Evolutionary conservation across 2,888 invertebrate species (phyloP), one percentile per base, ranked within the genome.

Genomic region (Rhagonycha fulva): DNA sequence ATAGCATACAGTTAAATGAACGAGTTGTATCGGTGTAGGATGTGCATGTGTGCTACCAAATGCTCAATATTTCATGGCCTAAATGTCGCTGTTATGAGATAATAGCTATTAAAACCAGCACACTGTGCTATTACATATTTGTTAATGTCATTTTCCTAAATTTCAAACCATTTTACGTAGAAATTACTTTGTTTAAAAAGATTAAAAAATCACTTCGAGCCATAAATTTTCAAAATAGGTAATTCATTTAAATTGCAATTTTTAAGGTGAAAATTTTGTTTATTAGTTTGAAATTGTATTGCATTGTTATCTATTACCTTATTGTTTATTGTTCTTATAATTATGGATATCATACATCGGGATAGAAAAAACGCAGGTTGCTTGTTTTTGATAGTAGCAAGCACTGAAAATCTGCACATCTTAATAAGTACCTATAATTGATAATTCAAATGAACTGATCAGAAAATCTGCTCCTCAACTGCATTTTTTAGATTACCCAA

Each of bases 31-130:
- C 83, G 82, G 81, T 79, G 82, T 80, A 82, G 83, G 78, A 78
- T 80, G 83, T 84, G 84, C 84, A 83, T 84, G 83, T 84, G 84
- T 78, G 80, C 83, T 83, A 84, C 84, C 84, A 82, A 84, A 82
- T 84, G 84, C 84, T 84, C 84, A 84, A 86, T 86, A 86, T 85
- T 86, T 86, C 84, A 86, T 83, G 71, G 81, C 82, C 83, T 83
- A 86, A 86, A 86, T 84, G 84, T 83, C 83, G 81, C 83, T 82
- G 85, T 86, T 86, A 86, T 84, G 85, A 86, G 86, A 86, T 86
- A 86, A 86, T 86, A 84, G 86, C 84, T 82, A 85, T 86, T 86
- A 86, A 84, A 86, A 82, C 83, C 76, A 80, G 81, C 82, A 84
- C 82, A 83, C 83, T 82, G 82, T 83, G 84, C 85, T 84, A 84